These are phyloP conservation scores for Eulemur coronatus DNA, from an alignment of 2,797 vertebrate genomes.

Conservation along the genomic window DNA sequence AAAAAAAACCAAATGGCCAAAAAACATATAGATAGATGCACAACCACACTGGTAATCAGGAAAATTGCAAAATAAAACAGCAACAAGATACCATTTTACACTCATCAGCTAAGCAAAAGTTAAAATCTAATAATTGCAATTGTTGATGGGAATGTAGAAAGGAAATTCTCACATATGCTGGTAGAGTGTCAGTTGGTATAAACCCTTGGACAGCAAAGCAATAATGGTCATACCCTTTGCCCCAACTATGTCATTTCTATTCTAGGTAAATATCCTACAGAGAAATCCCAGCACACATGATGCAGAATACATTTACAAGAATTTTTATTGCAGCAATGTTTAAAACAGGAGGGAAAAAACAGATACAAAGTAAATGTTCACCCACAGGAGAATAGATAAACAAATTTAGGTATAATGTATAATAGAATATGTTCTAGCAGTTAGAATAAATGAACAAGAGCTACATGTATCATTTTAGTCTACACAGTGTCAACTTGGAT, in stretches of 20 bases:
- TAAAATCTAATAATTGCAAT: not conserved
- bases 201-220: not conserved
- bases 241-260: not conserved
- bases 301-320: not conserved
- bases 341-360: not conserved
- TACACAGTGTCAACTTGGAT: not conserved
- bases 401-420: not conserved
- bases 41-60: not conserved
- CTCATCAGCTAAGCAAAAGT: not conserved
- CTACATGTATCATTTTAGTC: not conserved
- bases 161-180: not conserved
- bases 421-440: not conserved
- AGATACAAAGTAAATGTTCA: not conserved
- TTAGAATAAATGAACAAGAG: not conserved
- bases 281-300: not conserved
- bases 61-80: not conserved
- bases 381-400: not conserved
- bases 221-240: not conserved
- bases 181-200: not conserved
- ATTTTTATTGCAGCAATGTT: not conserved
- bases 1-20: not conserved
- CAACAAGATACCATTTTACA: not conserved
- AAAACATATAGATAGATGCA: not conserved
- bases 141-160: not conserved
- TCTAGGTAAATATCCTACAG: not conserved